Evolutionary conservation across 2,113 vertebrate genomes (phyloP).

Genomic region (Ibidorhyncha struthersii): DNA sequence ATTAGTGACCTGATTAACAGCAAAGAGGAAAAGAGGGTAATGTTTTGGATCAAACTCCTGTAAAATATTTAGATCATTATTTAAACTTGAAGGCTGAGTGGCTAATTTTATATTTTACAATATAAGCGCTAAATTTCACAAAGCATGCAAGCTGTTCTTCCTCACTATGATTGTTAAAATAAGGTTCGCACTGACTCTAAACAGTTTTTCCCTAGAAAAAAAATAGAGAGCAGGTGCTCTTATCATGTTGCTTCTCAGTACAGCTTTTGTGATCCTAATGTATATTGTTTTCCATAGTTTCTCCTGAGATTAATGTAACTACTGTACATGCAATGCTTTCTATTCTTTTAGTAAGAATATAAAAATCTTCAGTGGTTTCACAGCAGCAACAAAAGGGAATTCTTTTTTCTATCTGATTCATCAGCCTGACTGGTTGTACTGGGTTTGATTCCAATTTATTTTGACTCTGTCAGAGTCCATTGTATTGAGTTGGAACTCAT

Average conservation of each 20-base stretch:
- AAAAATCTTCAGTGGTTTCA: neutral
- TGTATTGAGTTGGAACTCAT: neutral
- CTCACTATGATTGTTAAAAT: neutral
- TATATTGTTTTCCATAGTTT: neutral
- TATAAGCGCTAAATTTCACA: slow-evolving; percentile 31
- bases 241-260: neutral
- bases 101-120: slow-evolving; percentile 64
- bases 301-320: neutral
- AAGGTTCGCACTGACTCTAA: slow-evolving; percentile 32
- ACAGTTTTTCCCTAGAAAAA: neutral
- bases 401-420: neutral
- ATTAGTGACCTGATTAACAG: slow-evolving; percentile 65
- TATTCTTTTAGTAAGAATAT: neutral
- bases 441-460: neutral
- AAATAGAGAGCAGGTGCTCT: neutral
- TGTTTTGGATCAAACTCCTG: slow-evolving; percentile 62
- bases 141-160: slow-evolving; percentile 34
- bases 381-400: neutral
- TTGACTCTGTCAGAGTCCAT: neutral
- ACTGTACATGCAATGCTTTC: neutral
- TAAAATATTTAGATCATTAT: slow-evolving; percentile 62
- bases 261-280: neutral
- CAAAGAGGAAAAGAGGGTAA: slow-evolving; percentile 38
- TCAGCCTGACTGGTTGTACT: neutral
- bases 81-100: slow-evolving; percentile 56